Percentiles rank a stretch among this genome's conserved stretches.
These are phyloP conservation scores for Psittacus erithacus DNA, from an alignment of 2,113 vertebrate species.

Conservation along the genomic window DNA sequence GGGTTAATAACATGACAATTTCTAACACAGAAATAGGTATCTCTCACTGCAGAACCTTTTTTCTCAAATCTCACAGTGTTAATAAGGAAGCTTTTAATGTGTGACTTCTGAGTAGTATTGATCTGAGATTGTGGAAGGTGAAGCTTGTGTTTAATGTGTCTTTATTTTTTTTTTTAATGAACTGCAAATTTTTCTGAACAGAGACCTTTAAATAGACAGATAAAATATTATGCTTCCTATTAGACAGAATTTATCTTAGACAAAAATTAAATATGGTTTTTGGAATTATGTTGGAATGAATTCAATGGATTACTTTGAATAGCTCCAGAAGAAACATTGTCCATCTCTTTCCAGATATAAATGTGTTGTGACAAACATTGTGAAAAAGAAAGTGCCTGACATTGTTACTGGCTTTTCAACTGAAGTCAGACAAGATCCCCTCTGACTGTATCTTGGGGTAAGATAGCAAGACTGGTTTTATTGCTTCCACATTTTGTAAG, in stretches of 20 bases:
- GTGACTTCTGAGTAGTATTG: background rate
- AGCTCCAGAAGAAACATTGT: background rate
- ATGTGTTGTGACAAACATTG: background rate
- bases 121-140: background rate
- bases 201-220: background rate
- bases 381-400: background rate
- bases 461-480: accelerated
- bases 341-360: background rate
- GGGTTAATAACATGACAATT: background rate
- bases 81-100: background rate
- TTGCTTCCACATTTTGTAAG: background rate
- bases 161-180: background rate
- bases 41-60: background rate
- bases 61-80: background rate
- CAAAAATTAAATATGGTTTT: background rate
- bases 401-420: background rate
- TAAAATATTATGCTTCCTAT: background rate
- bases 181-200: background rate
- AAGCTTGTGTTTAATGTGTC: background rate
- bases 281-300: background rate
- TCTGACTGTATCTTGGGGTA: background rate
- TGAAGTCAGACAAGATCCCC: background rate
- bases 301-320: background rate
- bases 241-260: background rate
- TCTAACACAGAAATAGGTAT: background rate